Evolutionary conservation across 2,888 invertebrate genomes (phyloP).

Genomic region (Synanthedon formicaeformis): DNA sequence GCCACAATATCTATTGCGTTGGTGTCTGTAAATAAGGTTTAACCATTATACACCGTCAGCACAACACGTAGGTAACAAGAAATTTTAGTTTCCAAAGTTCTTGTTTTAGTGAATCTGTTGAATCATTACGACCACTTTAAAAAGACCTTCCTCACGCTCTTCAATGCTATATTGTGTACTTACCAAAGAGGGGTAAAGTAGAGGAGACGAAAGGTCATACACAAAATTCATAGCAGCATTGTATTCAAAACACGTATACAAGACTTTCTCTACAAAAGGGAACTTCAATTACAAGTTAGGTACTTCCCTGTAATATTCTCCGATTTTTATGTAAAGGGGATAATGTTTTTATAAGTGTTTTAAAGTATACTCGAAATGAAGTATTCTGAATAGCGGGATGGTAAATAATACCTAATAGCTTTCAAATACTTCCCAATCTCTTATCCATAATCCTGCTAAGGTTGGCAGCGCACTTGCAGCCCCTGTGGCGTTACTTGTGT

Average conservation of each 20-base stretch:
- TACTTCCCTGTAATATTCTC: background rate
- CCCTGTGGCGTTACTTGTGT: background rate
- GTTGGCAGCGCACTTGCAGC: background rate
- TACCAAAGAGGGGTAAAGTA: background rate
- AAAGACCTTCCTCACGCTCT: background rate
- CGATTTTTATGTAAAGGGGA: background rate
- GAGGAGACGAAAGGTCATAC: background rate
- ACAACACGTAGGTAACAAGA: no score
- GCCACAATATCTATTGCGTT: no score
- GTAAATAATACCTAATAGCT: no score
- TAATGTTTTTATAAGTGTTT: background rate
- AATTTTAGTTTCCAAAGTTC: no score
- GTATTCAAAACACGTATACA: slow-evolving; percentile 4
- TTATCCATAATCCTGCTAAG: background rate
- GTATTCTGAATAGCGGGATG: no score
- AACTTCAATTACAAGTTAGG: slow-evolving; percentile 4
- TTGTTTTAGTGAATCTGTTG: background rate
- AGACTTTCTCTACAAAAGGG: slow-evolving; percentile 1
- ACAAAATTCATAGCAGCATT: background rate
- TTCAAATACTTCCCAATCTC: no score
- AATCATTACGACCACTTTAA: background rate
- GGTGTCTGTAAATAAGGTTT: no score
- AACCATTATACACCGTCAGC: no score
- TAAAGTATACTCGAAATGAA: no score
- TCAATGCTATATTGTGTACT: background rate